Evolutionary conservation across 2,888 invertebrate species (phyloP).

Genomic region (Ptychoptera contaminata): DNA sequence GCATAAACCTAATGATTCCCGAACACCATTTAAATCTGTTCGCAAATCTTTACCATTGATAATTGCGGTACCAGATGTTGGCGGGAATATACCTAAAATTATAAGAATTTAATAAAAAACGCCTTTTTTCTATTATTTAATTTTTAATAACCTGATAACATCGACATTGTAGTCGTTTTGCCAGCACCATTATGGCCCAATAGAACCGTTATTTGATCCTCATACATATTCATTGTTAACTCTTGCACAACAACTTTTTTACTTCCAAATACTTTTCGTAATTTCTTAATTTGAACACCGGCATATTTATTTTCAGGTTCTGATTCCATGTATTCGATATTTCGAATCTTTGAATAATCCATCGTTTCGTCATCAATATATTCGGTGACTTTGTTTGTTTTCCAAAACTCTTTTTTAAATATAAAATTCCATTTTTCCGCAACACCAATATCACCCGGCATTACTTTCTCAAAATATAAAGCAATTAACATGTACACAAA

Average conservation of each 20-base stretch:
- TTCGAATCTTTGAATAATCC: neutral
- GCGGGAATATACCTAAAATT: slow-evolving; percentile 43
- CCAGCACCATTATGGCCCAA: slow-evolving; percentile 73
- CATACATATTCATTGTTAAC: slow-evolving; percentile 67
- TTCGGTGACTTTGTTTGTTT: slow-evolving; percentile 8
- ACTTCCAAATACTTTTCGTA: slow-evolving; percentile 43
- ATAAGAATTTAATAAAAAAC: no score
- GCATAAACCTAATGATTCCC: slow-evolving; percentile 60
- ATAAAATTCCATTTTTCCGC: slow-evolving; percentile 70
- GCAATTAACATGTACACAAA: slow-evolving; percentile 58
- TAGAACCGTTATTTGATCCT: slow-evolving; percentile 75
- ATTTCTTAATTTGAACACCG: slow-evolving; percentile 38
- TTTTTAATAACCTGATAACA: slow-evolving; percentile 63
- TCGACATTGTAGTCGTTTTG: slow-evolving; percentile 87
- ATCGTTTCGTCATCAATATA: slow-evolving; percentile 18
- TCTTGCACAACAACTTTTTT: slow-evolving; percentile 46
- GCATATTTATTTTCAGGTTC: slow-evolving; percentile 32
- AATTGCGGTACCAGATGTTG: slow-evolving; percentile 49
- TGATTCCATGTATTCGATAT: slow-evolving; percentile 22
- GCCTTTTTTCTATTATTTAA: no score
- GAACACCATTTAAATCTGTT: slow-evolving; percentile 42
- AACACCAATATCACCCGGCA: slow-evolving; percentile 75
- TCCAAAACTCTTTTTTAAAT: slow-evolving; percentile 43
- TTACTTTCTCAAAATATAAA: slow-evolving; percentile 71
- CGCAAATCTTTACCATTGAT: slow-evolving; percentile 56